Base-by-base conservation (phyloP, 2,797 vertebrate species). In the Florisuga fusca region DNA sequence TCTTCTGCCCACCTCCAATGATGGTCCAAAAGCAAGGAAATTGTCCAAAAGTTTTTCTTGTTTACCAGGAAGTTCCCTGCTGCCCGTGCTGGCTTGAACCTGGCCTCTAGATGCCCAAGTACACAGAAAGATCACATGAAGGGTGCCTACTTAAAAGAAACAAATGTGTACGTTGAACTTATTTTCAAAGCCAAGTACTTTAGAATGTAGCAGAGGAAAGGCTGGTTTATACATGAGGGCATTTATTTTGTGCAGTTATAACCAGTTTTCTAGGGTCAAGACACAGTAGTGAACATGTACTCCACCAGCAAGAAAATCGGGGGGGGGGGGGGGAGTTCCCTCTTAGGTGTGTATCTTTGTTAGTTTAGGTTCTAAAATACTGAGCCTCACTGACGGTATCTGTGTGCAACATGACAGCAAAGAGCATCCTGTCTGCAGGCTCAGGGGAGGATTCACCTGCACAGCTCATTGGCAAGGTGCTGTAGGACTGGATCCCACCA, bases 401-500 rank as follows among this genome's bases (percentile, higher is more conserved):
- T 17, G 10, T 31, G 13, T 36, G 61, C 63, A 87, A 53, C 46
- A 23, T 11, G 1, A 1, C 51, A 84, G 75, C 75, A 34, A n/a
- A 57, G 55, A 48, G 31, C 53, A 61, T 55, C 23, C 23, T n/a
- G 23, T n/a, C 58, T 33, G 66, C 76, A 77, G 74, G 25, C 79
- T 64, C 80, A 1, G 31, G 63, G 61, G 33, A 83, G 57, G 71
- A 63, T 46, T 84, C 74, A 54, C 88, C 88, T 94, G 83, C 86
- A 93, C 89, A 90, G 78, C 78, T 76, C 88, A 61, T n/a, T 79
- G 81, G 67, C 74, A 69, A 36, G 3, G 36, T 59, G 63, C 48
- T 84, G 54, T 31, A 84, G 67, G 25, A 41, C n/a, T 17, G 11
- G 41, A 51, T 27, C 79, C 58, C 66, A 36, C 58, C 58, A 27